Percentiles rank a stretch among this genome's conserved stretches.
Conservation (phyloP, 2,797 vertebrate genomes). For the Psittacula derbiana region DNA sequence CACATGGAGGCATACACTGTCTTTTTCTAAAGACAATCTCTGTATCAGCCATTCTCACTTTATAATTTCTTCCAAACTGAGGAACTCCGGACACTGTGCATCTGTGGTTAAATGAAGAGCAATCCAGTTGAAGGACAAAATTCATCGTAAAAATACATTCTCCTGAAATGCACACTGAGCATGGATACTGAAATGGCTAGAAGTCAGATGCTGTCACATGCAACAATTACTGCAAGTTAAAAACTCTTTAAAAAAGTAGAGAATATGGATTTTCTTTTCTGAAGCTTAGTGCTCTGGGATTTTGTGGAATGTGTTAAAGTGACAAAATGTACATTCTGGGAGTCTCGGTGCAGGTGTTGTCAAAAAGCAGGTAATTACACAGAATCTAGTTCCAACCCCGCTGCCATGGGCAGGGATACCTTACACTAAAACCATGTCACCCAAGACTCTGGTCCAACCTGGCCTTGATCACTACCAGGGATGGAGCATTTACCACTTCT, state of each 20-base stretch:
- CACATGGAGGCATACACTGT: not conserved
- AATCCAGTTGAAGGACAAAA: not conserved
- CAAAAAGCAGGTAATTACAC: not conserved
- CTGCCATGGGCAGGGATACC: too few relatives aligned
- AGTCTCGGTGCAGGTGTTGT: not conserved
- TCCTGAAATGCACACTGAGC: not conserved
- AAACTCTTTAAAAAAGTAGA: not conserved
- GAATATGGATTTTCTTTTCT: not conserved
- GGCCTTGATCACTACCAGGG: not conserved
- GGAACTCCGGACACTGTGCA: not conserved
- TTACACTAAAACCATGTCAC: not conserved
- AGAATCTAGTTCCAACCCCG: not conserved
- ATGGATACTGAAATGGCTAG: not conserved
- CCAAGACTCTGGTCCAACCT: not conserved
- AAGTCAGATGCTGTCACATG: not conserved
- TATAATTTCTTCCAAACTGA: not conserved
- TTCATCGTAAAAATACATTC: not conserved
- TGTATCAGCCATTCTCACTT: not conserved
- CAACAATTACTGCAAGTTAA: not conserved
- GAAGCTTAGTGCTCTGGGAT: not conserved
- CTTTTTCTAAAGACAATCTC: not conserved
- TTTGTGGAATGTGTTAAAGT: not conserved
- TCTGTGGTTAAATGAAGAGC: not conserved
- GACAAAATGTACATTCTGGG: not conserved
- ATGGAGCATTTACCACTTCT: not conserved